Percentiles rank a stretch among this genome's conserved stretches.
Evolutionary conservation across 2,113 vertebrate genomes (phyloP).

Genomic region (Prolemur simus): DNA sequence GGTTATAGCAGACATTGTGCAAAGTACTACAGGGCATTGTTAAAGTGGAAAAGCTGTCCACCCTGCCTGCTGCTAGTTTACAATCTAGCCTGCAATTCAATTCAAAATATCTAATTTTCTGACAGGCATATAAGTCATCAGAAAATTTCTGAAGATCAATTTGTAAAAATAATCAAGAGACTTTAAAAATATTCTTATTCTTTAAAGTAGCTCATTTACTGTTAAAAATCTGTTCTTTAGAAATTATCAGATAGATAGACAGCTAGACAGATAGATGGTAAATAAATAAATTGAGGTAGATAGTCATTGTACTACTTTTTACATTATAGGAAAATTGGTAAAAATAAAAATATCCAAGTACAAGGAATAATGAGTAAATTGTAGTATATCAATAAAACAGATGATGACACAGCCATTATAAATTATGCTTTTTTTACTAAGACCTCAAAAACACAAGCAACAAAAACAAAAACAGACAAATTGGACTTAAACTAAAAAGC

Average conservation of each 20-base stretch:
- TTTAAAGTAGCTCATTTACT: neutral
- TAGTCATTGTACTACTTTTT: neutral
- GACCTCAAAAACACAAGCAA: too few species aligned
- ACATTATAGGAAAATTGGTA: neutral
- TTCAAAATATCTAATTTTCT: neutral
- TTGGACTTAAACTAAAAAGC: too few species aligned
- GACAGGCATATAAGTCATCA: neutral
- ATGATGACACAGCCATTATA: neutral
- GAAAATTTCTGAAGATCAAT: neutral
- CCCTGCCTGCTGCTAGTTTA: neutral
- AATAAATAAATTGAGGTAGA: neutral
- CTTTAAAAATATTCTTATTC: neutral
- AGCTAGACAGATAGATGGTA: neutral
- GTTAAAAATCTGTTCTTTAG: neutral
- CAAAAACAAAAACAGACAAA: too few species aligned
- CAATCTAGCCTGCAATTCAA: neutral
- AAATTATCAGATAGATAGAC: neutral
- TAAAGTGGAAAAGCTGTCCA: neutral
- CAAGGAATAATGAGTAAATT: neutral
- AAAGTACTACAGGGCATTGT: accelerated
- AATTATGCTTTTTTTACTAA: too few species aligned
- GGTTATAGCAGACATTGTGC: accelerated
- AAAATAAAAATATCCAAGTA: neutral
- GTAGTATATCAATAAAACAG: neutral
- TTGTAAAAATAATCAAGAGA: neutral